Evolutionary conservation across 2,888 invertebrate genomes (phyloP), one percentile per base, ranked within the genome.

Genomic region (Mythimna lalbum): DNA sequence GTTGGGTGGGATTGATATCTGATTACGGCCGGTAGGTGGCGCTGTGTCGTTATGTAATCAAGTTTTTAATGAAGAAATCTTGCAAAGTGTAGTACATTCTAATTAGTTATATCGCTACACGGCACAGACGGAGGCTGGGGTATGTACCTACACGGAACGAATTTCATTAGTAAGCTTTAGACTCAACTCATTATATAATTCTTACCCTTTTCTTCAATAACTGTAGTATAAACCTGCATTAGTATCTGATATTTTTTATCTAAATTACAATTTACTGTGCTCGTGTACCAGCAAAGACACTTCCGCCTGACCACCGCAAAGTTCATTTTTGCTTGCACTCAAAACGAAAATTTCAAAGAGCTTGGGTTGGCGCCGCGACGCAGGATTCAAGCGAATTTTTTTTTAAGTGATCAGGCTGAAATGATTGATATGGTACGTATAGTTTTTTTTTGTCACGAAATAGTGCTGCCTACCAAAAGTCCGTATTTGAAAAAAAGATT

Each of bases 1-100:
- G 76, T 80, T 56, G 68, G 65, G 56, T 43, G 61, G 50, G 72
- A 76, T 83, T 81, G 77, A 74, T 83, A 80, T 77, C 78, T 60
- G 71, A 73, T 74, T 69, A n/a, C 31, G 31, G 43, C 36, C 74
- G 83, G 56, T 73, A 72, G 79, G 65, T 82, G 78, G 80, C 78
- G 78, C 82, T 78, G 56, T 78, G 64, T 66, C 33, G 53, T 64
- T 63, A 33, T 55, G 64, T 82, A 82, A 78, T 81, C 53, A 64
- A 78, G 62, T 62, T 78, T 79, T 78, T 78, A 82, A 78, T 68
- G 33, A 67, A 69, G 65, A 70, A 81, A 53, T 60, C 53, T 55
- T 47, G 78, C 21, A 17, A 17, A 56, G 27, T 81, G 78, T 78
- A 78, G 78, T 67, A 78, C 66, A 67, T 78, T 33, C n/a, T 59